Evolutionary conservation across 2,888 invertebrate species (phyloP), one percentile per base, ranked within the genome.

Genomic region (Rhodophaea formosa): DNA sequence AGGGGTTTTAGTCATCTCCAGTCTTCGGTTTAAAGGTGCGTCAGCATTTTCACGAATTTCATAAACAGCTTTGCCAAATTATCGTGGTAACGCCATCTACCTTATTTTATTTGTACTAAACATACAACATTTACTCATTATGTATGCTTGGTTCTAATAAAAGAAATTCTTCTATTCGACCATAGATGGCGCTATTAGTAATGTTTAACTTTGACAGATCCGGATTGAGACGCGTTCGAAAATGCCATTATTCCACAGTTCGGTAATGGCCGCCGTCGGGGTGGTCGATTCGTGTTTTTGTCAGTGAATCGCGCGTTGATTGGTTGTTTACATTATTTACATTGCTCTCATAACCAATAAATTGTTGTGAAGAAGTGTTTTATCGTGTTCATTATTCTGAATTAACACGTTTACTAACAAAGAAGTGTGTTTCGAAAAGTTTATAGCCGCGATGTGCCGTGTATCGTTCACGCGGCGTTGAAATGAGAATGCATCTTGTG

Each of bases 281-380:
- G 88, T 85, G 85, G 88, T 80, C 77, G 78, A 76, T 62, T 81
- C 61, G 66, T 62, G 71, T 68, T 64, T 65, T 65, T 69, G 67
- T 77, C 68, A 71, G 64, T 73, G 61, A 65, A 61, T 67, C 65
- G 67, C 74, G 72, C 74, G 80, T 80, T 80, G 74, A 83, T 82
- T 79, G 74, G 79, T 87, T 90, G 89, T 88, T 91, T 89, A 91
- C 89, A 79, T 88, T 87, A 84, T 85, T 88, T 85, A 82, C 82
- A 84, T 82, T 74, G 75, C 75, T 76, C 74, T 77, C 75, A 66
- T 74, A 78, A 72, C 75, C 74, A 72, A 77, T 69, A 75, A 74
- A 77, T 75, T 79, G 60, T 70, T 70, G 71, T 81, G 79, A 74
- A 66, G 62, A 68, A 77, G 81, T 86, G 82, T 82, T 74, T n/a